Evolutionary conservation across 23 tunicate genomes (phyloP).

Genomic region (Styela clava): DNA sequence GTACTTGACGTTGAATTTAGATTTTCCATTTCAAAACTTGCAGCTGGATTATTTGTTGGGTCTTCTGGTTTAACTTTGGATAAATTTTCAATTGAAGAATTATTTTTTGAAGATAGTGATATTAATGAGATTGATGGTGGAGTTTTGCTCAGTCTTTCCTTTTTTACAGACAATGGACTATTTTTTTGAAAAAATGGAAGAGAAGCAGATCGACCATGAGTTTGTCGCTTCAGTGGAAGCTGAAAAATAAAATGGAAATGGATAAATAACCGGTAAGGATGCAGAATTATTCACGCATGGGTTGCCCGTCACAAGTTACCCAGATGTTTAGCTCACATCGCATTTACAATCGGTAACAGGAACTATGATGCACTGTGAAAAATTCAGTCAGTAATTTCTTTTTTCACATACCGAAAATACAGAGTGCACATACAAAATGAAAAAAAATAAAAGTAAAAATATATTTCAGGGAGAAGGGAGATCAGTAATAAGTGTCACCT

Average conservation of each 20-base stretch:
- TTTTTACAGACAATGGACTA: not conserved
- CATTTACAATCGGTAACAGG: no score
- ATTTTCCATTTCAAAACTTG: not conserved
- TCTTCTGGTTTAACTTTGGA: not conserved
- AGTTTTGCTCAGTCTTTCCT: not conserved
- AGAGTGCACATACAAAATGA: no score
- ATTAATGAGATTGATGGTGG: not conserved
- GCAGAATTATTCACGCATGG: no score
- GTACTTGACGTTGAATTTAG: not conserved
- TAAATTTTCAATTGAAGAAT: not conserved
- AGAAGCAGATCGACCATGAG: constrained; percentile 14
- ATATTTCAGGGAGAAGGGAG: no score
- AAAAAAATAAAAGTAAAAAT: no score
- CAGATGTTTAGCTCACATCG: no score
- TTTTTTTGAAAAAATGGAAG: constrained; percentile 16
- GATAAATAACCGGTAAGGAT: no score
- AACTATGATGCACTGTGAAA: no score
- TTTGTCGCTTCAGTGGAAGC: not conserved
- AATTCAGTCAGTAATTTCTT: no score
- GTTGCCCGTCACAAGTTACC: no score
- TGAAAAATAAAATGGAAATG: not conserved
- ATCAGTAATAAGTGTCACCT: no score
- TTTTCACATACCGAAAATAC: no score
- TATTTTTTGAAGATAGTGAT: not conserved
- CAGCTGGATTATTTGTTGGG: not conserved